Conservation (phyloP, 2,888 invertebrate species). For the Leptopilina myrica region DNA sequence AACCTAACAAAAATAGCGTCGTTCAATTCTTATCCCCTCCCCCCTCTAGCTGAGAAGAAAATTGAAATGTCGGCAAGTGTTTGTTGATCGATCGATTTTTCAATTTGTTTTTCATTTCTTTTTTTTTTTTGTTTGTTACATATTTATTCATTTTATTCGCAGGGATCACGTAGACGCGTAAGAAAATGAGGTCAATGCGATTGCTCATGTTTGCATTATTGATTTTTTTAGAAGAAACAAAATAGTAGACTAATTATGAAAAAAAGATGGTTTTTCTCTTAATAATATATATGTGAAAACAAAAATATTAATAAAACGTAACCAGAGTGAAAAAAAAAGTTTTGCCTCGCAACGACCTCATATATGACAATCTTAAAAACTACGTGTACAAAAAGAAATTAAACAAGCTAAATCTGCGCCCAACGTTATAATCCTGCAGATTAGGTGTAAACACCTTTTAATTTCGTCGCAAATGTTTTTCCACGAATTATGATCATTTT, state of each 20-base stretch:
- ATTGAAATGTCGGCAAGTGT: slow-evolving; percentile 36
- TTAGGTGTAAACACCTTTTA: not conserved
- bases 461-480: not conserved
- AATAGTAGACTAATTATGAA: not conserved
- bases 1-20: slow-evolving; percentile 23
- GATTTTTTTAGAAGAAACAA: not conserved
- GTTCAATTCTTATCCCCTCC: not conserved
- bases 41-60: slow-evolving; percentile 33
- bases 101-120: too few species aligned
- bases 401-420: slow-evolving; percentile 23
- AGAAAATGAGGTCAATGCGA: slow-evolving; percentile 16
- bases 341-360: slow-evolving; percentile 26
- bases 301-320: slow-evolving; percentile 11
- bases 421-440: slow-evolving; percentile 10
- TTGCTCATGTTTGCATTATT: slow-evolving; percentile 2
- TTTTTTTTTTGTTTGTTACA: not conserved
- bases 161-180: slow-evolving; percentile 48
- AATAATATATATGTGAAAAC: too few species aligned
- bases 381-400: slow-evolving; percentile 25
- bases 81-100: slow-evolving; percentile 26
- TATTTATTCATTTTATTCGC: slow-evolving; percentile 38
- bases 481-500: not conserved
- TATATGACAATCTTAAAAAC: slow-evolving; percentile 21
- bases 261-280: not conserved
- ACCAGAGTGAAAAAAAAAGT: not conserved